Base-by-base conservation (phyloP, 2,113 vertebrate genomes). In the Hydrochoerus hydrochaeris region DNA sequence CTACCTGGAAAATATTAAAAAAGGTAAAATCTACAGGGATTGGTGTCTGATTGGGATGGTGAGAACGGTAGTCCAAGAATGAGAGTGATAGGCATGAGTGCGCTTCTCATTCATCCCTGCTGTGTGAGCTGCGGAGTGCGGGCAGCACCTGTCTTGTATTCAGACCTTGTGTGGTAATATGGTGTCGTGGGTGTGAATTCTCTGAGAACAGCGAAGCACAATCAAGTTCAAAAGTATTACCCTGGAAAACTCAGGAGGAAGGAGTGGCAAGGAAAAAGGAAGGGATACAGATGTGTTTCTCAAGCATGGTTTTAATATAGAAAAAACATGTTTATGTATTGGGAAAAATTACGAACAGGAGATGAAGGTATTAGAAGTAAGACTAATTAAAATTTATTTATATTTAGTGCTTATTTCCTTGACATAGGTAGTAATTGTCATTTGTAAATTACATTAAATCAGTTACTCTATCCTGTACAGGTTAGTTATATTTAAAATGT, bases 401-500 rank as follows among this genome's bases (percentile, higher is more conserved):
- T 52, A 46, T 12, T 54, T 60, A 71, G 12, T 77, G 14, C 32
- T 93, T 82, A 65, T 71, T 88, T 96, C 84, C 92, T 63, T 91
- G 22, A 49, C 85, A 41, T 24, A 77, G 19, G 54, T 67, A 26
- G 19, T 89, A 77, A 49, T 69, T 89, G 38, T 83, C 52, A 24
- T 24, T 3, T 91, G 38, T 58, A 93, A 94, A 75, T 96, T 87
- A 35, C 11, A 90, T 52, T 62, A 52, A 82, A 75, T 94, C 69
- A 44, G 44, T 90, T 92, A 81, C 75, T 78, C 28, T 82, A 17
- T 63, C 71, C 30, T 83, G 7, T 69, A 17, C 28, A 81, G 71
- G n/a, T 91, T 90, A 84, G 30, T 14, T 92, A 38, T 75, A 38
- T 91, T 81, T 93, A 87, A 91, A 87, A 77, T 91, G 16, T 54